These are phyloP conservation scores for Ageneiosus marmoratus DNA, from an alignment of 2,113 vertebrate species.

Conservation along the genomic window DNA sequence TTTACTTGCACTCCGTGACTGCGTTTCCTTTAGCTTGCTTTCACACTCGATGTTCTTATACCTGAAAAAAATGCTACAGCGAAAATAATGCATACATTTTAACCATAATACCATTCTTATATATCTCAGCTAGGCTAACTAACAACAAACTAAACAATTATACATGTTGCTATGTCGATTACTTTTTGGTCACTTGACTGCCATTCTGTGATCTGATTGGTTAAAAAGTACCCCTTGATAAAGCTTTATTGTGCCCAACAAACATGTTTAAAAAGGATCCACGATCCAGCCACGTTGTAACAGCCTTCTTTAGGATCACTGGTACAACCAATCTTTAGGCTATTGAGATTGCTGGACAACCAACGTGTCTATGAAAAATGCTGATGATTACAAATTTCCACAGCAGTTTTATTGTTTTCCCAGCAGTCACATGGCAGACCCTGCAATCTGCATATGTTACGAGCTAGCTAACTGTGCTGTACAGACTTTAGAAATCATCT, in stretches of 20 bases:
- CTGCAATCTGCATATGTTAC: not conserved
- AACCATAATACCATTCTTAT: not conserved
- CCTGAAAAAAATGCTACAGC: not conserved
- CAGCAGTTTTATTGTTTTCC: not conserved
- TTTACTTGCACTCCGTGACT: not conserved
- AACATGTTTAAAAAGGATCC: no score
- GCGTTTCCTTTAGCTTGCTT: not conserved
- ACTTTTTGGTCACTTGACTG: not conserved
- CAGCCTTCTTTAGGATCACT: not conserved
- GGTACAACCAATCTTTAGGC: not conserved
- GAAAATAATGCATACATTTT: not conserved
- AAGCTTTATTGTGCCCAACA: no score
- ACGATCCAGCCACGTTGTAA: not conserved
- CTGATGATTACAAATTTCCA: not conserved
- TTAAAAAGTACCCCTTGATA: no score
- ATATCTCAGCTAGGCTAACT: not conserved
- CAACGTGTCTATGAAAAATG: not conserved
- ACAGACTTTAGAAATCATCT: not conserved
- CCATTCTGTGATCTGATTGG: not conserved
- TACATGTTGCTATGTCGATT: not conserved
- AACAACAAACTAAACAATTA: not conserved
- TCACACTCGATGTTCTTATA: not conserved
- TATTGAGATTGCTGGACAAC: not conserved
- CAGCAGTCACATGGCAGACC: not conserved
- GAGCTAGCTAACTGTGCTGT: not conserved